A percentile compares a stretch with the other conserved stretches of the same genome.
phyloP scores from a whole-genome alignment of 53 echinoderm and acorn worm species.

The Holothuria leucospilota region DNA sequence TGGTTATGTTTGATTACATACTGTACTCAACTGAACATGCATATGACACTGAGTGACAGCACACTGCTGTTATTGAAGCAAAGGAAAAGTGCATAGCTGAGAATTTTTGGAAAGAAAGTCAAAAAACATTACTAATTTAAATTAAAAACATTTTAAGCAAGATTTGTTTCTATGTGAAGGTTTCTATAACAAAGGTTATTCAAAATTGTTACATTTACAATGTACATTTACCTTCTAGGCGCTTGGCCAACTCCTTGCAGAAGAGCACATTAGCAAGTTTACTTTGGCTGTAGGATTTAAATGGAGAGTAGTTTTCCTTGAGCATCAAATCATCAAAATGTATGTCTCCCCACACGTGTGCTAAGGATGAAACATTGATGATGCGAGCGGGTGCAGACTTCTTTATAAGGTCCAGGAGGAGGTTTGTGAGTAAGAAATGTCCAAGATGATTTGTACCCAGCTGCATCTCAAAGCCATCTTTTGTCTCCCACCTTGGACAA shows the following conservation, averaged over 20 bases:
- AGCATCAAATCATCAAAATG: constrained; percentile 62
- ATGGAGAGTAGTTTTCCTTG: constrained; percentile 26
- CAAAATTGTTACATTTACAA: too few relatives aligned
- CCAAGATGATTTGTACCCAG: constrained; percentile 88
- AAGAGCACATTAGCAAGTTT: constrained; percentile 89
- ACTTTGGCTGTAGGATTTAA: constrained; percentile 61
- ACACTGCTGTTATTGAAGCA: too few relatives aligned
- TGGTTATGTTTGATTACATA: too few relatives aligned
- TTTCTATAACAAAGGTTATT: too few relatives aligned
- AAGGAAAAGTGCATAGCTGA: too few relatives aligned
- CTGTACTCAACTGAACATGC: too few relatives aligned
- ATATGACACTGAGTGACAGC: too few relatives aligned
- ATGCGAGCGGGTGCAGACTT: constrained; percentile 72
- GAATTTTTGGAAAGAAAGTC: too few relatives aligned
- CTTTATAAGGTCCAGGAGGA: constrained; percentile 86
- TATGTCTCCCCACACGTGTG: constrained; percentile 35
- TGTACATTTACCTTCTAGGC: constrained; percentile 55
- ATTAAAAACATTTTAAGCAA: too few relatives aligned
- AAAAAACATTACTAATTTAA: too few relatives aligned
- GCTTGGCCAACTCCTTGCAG: constrained; percentile 68
- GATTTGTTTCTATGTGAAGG: too few relatives aligned
- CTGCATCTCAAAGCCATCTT: constrained; percentile 94
- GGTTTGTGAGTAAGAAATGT: constrained; percentile 90
- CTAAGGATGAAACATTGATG: constrained; percentile 63
- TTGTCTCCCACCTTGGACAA: constrained; percentile 70